Evolutionary conservation across 2,797 vertebrate genomes (phyloP), one percentile per base, ranked within the genome.

Genomic region (Sus cebifrons): DNA sequence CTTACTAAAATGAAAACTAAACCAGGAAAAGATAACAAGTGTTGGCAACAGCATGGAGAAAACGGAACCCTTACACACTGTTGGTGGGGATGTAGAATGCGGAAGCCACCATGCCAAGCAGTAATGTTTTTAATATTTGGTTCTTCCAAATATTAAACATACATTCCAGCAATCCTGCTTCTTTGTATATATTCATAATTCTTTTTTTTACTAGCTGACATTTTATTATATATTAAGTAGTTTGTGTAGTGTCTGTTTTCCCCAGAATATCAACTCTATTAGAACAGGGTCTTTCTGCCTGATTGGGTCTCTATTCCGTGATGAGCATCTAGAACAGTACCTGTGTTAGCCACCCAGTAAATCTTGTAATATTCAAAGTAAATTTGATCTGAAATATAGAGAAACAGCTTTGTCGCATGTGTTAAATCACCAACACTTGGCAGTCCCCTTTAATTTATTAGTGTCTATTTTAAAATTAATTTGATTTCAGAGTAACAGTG

Each of bases 371-470:
- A 29, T 70, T 86, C 29, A 84, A 36, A 27, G 87, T 89, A 89
- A 79, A 71, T 93, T 86, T 96, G 36, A 74, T 32, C 40, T 89
- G 58, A 89, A 86, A 77, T 89, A 27, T 82, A 95, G 86, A 86
- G 79, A 75, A 90, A 23, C 29, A 58, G 52, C 52, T 93, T 86
- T 89, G n/a, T 6, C 78, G 18, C 8, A 17, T 62, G n/a, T 93
- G 18, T 67, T 68, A 83, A 60, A 86, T 91, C 32, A 44, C 18
- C 74, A 54, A 83, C 70, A 40, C 10, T 74, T 83, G 79, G 62
- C 23, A 86, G 65, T 70, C 40, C 5, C 40, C 36, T 94, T 95
- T 81, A 67, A 86, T 85, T 86, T 86, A 52, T 77, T 56, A 90
- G 14, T 54, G 20, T 89, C 64, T 71, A 83, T n/a, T 88, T 88